These are phyloP conservation scores for Engraulis encrasicolus DNA, from an alignment of 2,113 vertebrate genomes.

Conservation along the genomic window DNA sequence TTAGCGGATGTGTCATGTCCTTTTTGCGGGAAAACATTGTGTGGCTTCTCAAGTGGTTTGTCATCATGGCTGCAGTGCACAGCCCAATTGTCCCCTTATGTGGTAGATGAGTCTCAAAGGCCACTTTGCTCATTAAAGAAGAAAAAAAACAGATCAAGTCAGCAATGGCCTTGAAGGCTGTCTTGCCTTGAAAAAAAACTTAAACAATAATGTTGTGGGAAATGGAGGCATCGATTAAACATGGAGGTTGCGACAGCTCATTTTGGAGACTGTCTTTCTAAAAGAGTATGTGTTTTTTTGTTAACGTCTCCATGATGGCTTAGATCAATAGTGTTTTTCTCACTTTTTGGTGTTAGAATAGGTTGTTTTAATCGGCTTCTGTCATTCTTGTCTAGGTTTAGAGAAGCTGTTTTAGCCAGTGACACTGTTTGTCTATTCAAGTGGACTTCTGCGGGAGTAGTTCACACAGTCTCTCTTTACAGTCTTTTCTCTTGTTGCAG, in stretches of 20 bases:
- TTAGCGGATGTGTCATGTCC: neutral
- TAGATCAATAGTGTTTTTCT: neutral
- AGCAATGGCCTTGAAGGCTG: neutral
- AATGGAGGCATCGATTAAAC: neutral
- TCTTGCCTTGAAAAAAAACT: neutral
- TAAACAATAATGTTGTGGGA: slow-evolving; percentile 6
- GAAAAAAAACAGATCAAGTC: neutral
- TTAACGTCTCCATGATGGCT: neutral
- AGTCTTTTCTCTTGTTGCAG: neutral
- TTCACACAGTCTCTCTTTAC: neutral
- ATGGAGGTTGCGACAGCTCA: neutral
- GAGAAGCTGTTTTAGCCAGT: neutral
- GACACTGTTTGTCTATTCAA: neutral
- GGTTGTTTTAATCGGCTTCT: neutral
- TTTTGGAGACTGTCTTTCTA: neutral
- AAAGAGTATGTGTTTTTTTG: neutral
- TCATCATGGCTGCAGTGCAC: neutral
- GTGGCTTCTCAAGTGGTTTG: neutral
- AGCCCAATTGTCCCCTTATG: neutral
- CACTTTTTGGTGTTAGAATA: neutral
- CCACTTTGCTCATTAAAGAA: neutral
- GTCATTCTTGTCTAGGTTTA: neutral
- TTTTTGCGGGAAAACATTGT: neutral
- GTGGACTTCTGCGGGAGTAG: neutral
- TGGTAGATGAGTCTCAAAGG: neutral